Evolutionary conservation across 2,113 vertebrate genomes (phyloP), one percentile per base, ranked within the genome.

Genomic region (Calyptomena viridis): DNA sequence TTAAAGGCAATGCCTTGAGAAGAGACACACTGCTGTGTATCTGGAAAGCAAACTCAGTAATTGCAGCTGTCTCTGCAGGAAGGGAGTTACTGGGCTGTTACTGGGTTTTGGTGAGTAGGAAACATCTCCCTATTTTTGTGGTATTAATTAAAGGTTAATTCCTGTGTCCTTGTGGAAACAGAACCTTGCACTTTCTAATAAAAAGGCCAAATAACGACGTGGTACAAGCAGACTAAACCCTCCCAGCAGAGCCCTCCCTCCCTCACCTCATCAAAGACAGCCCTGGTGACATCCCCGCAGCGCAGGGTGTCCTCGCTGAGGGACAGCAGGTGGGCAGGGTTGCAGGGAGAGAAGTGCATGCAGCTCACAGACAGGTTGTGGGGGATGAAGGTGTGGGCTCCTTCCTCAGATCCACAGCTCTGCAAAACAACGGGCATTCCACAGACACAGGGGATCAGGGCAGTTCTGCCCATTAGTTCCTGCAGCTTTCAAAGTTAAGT

Each of bases 241-340:
- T 13, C 16, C 6, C 21, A 63, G 78, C 74, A 35, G 75, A 0
- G 9, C 8, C 5, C 13, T 27, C 85, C 16, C 92, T 97, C 37
- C 28, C 27, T 63, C 90, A 99, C 99, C 95, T 99, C 98, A 23
- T 99, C 98, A 60, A 99, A 99, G 68, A 98, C 39, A 1, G 97
- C 97, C 47, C 93, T 98, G 44, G 98, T 97, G 27, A 99, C 94
- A 19, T 99, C 99, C 3, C 98, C 99, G 31, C 98, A 98, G 50
- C 99, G 98, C 44, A 99, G 44, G 1, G 95, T 97, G 13, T 99
- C 98, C 0, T 95, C 96, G 97, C 99, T 98, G n/a, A 98, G 96
- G 27, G 98, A 99, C 86, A 99, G 94, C 79, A 99, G 62, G 19
- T 99, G 98, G 17, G 97, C 94, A 3, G 98, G 97, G 21, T 98